These are phyloP conservation scores for Lethocerus indicus DNA, from an alignment of 1,140 invertebrate genomes.

Conservation along the genomic window DNA sequence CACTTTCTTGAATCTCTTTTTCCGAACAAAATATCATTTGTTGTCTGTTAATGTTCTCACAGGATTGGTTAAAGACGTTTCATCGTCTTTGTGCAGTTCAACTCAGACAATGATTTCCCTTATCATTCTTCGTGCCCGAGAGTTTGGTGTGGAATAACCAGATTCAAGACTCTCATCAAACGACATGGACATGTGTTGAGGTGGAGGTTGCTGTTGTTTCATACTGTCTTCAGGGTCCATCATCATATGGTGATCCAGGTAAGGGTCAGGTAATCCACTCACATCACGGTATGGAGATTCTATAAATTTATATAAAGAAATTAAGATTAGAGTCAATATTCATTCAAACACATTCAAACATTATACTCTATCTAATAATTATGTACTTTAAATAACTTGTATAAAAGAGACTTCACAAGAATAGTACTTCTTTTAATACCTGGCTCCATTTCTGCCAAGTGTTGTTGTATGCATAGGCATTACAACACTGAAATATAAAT, in stretches of 20 bases:
- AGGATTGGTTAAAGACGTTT: neutral
- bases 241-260: slow-evolving; percentile 59
- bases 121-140: slow-evolving; percentile 72
- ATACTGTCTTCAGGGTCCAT: slow-evolving; percentile 31
- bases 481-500: no score
- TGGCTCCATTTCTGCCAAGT: no score
- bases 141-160: slow-evolving; percentile 84
- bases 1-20: no score
- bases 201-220: slow-evolving; percentile 37
- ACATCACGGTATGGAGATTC: slow-evolving; percentile 87
- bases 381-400: no score
- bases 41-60: no score
- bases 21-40: no score
- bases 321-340: slow-evolving; percentile 2
- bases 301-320: slow-evolving; percentile 26
- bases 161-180: slow-evolving; percentile 85
- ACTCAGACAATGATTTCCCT: slow-evolving; percentile 84
- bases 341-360: no score
- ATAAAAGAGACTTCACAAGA: no score
- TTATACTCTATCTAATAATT: no score
- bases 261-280: slow-evolving; percentile 72
- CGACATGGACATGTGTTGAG: slow-evolving; percentile 65
- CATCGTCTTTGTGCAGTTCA: neutral
- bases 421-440: no score
- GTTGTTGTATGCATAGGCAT: no score